Base-by-base conservation (phyloP, 2,113 vertebrate genomes). In the cattle (Bos taurus) region DNA sequence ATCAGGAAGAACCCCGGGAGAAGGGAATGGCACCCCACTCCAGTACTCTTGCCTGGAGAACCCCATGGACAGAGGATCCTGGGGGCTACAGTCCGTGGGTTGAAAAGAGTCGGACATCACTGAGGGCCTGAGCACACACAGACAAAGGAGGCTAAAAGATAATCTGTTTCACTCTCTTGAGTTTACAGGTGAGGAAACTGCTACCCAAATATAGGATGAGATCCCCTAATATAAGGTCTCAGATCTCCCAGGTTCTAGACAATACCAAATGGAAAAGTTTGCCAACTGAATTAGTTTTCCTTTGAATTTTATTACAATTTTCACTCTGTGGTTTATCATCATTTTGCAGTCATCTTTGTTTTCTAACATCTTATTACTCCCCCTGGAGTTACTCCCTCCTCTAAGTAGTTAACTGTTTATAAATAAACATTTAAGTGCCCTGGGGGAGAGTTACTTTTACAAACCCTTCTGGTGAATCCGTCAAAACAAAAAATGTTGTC, bases 401-500 rank as follows among this genome's bases (percentile, higher is more conserved):
- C 86, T 48, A 54, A 92, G 60, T 17, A 84, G 62, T 83, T 94
- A 88, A 67, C 33, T 60, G 7, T 52, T 88, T 59, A 15, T 88
- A 88, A 94, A 67, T 59, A 94, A 80, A 74, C 8, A 33, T 46
- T 85, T 52, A 85, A 50, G n/a, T 64, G 78, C 36, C 78, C 36
- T 36, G 11, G 19, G 64, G 57, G 33, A 30, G 36, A 88, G 43
- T 60, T 94, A 67, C 43, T 48, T 93, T 50, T 83, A 77, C 23
- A 94, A 77, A 56, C 16, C 26, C 26, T 88, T 57, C 59, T 46
- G 40, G 48, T 77, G 50, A 93, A 46, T 74, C 56, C 4, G 91
- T 96, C 93, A 82, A 85, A 90, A 78, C 36, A 93, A 74, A 97
- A 57, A 87, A 87, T 64, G 54, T 7, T 95, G 71, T 89, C 57